Conservation (phyloP, 2,797 vertebrate genomes). For the Garrulus glandarius region DNA sequence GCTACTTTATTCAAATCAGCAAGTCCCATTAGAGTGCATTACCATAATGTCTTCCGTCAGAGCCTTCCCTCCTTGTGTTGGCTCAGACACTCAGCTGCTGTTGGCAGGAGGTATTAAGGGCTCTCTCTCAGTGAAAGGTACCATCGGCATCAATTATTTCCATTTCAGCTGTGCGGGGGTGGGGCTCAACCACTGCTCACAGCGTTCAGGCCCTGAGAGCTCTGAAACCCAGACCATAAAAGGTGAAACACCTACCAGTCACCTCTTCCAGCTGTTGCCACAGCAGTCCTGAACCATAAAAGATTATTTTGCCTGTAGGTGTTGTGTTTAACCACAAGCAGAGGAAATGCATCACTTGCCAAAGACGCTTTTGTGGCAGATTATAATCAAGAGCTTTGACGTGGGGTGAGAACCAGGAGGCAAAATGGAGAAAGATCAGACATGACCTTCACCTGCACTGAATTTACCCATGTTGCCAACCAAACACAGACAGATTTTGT, state of each 20-base stretch:
- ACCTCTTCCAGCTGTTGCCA: background rate
- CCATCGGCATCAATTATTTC: conserved; percentile 49
- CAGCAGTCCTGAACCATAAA: background rate
- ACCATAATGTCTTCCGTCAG: conserved; percentile 36
- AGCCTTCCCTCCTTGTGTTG: background rate
- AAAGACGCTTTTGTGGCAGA: background rate
- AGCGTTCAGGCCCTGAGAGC: background rate
- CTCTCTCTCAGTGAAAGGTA: background rate
- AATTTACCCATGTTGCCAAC: background rate
- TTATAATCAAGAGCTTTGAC: background rate
- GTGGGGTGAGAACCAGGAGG: background rate
- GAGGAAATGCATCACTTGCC: background rate
- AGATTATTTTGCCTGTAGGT: background rate
- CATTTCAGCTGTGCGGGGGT: background rate
- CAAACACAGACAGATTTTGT: background rate
- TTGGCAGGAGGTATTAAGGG: background rate
- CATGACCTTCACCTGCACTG: background rate
- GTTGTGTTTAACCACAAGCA: background rate
- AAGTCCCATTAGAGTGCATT: conserved; percentile 43
- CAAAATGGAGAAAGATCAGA: background rate
- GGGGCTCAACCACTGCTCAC: background rate
- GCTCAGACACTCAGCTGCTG: background rate
- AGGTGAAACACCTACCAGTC: background rate
- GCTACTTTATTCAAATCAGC: conserved; percentile 48
- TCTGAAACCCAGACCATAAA: background rate